Evolutionary conservation across 2,888 invertebrate genomes (phyloP).

Genomic region (Ophioninae sp.): DNA sequence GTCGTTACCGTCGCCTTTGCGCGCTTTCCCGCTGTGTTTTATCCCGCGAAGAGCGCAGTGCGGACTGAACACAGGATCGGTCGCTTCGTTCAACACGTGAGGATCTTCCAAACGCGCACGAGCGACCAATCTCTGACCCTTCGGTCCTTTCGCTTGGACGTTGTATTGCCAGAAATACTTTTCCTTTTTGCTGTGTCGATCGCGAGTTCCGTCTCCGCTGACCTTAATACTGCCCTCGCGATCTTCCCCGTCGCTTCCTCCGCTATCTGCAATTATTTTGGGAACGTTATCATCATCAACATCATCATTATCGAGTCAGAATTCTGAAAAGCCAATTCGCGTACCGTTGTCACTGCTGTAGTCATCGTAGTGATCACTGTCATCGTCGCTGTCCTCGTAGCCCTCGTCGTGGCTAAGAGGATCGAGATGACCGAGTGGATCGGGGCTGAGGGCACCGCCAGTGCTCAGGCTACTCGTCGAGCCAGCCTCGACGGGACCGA

Average conservation of each 20-base stretch:
- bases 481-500: slow-evolving; percentile 87
- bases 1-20: slow-evolving; percentile 98
- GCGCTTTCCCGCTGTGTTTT: slow-evolving; percentile 94
- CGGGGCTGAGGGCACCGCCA: slow-evolving; percentile 92
- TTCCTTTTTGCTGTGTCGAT: slow-evolving; percentile 86
- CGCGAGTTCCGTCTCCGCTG: slow-evolving; percentile 68
- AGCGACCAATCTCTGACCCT: slow-evolving; percentile 93
- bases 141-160: slow-evolving; percentile 98
- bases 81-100: slow-evolving; percentile 93
- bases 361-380: slow-evolving; percentile 93
- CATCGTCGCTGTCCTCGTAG: slow-evolving; percentile 91
- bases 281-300: background rate
- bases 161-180: slow-evolving; percentile 99
- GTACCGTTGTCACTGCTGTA: slow-evolving; percentile 90
- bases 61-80: slow-evolving; percentile 98
- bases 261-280: slow-evolving; percentile 86
- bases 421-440: slow-evolving; percentile 82
- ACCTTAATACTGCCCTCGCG: slow-evolving; percentile 75
- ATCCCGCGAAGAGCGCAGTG: slow-evolving; percentile 94
- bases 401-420: slow-evolving; percentile 92
- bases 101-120: slow-evolving; percentile 95
- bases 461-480: slow-evolving; percentile 92
- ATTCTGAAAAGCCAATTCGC: too few relatives aligned
- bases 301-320: background rate
- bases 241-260: slow-evolving; percentile 84